These are phyloP conservation scores for Polydrusus tereticollis DNA, from an alignment of 2,888 invertebrate species.

Conservation along the genomic window DNA sequence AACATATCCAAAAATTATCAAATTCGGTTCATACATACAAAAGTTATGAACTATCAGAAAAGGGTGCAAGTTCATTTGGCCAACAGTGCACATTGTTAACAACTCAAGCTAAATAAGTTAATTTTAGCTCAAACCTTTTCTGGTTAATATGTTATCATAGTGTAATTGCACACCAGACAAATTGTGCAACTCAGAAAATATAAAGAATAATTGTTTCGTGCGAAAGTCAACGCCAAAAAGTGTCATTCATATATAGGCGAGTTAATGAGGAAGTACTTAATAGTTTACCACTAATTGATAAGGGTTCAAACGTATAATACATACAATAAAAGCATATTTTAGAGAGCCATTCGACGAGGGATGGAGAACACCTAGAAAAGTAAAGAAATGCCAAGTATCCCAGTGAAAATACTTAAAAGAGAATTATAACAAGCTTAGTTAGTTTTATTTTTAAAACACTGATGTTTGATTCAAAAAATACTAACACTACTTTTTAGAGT, in stretches of 20 bases:
- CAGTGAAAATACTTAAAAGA: neutral
- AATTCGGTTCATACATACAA: too few relatives aligned
- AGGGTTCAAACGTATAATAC: conserved; percentile 25
- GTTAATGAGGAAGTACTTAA: neutral
- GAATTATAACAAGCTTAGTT: too few relatives aligned
- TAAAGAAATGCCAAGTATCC: conserved; percentile 21
- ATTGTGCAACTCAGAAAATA: too few relatives aligned
- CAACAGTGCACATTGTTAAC: too few relatives aligned
- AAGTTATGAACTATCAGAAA: too few relatives aligned
- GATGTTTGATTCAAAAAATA: too few relatives aligned
- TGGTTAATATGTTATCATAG: too few relatives aligned
- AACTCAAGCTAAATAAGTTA: too few relatives aligned
- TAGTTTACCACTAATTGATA: neutral
- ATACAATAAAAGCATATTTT: conserved; percentile 38
- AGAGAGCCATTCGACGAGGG: conserved; percentile 46
- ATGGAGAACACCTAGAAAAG: conserved; percentile 46
- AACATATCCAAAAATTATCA: too few relatives aligned
- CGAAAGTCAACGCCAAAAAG: neutral
- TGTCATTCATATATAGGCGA: conserved; percentile 5
- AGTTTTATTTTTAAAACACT: neutral
- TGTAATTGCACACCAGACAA: too few relatives aligned
- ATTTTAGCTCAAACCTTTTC: too few relatives aligned
- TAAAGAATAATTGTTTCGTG: neutral
- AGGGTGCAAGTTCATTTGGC: too few relatives aligned
- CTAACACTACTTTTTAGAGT: neutral